Evolutionary conservation across 2,797 vertebrate genomes (phyloP).

Genomic region (Podargus strigoides): DNA sequence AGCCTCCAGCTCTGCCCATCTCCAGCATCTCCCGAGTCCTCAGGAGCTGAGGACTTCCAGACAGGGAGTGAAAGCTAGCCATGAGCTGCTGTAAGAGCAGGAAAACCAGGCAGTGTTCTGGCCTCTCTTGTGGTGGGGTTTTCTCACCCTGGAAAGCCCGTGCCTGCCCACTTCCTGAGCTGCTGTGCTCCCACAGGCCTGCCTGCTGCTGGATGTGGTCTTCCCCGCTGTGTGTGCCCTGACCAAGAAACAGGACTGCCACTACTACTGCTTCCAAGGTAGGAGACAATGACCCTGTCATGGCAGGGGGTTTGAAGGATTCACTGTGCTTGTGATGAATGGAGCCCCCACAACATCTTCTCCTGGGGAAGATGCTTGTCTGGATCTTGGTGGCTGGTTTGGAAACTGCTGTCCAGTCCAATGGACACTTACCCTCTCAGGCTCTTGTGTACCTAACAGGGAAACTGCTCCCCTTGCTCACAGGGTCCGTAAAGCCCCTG

Average conservation of each 20-base stretch:
- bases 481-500: accelerated
- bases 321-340: accelerated
- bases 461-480: background rate
- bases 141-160: background rate
- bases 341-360: accelerated
- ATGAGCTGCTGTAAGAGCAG: background rate
- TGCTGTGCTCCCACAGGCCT: slow-evolving; percentile 35
- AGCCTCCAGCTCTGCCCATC: background rate
- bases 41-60: background rate
- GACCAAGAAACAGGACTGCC: slow-evolving; percentile 79
- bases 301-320: accelerated
- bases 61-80: background rate
- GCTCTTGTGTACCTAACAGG: accelerated
- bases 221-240: slow-evolving; percentile 77
- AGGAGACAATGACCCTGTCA: background rate
- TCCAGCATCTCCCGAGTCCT: background rate
- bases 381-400: background rate
- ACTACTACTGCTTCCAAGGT: slow-evolving; percentile 88
- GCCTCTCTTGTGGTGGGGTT: background rate
- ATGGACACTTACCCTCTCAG: background rate
- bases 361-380: background rate
- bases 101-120: background rate
- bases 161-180: accelerated
- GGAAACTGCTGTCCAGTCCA: background rate
- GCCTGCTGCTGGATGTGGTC: slow-evolving; percentile 79